A percentile compares a stretch with the other conserved stretches of the same genome.
Evolutionary conservation across 1,140 invertebrate species (phyloP).

Genomic region (Archivesica marissinica): DNA sequence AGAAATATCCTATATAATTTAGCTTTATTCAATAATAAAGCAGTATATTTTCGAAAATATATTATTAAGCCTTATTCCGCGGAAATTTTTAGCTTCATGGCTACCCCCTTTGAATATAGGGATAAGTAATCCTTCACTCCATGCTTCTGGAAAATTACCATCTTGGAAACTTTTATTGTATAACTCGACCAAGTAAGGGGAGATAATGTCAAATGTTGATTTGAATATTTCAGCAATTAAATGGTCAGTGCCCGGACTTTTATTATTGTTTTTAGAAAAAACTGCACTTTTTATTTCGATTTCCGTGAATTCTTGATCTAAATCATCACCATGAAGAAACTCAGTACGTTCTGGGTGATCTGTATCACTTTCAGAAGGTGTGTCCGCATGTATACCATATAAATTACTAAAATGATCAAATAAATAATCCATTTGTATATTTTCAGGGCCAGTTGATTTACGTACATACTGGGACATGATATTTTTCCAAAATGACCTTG

Average conservation of each 20-base stretch:
- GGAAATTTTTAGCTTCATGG: constrained; percentile 1
- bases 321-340: neutral
- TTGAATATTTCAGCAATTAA: constrained; percentile 10
- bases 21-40: too few relatives aligned
- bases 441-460: too few relatives aligned
- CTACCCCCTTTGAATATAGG: constrained; percentile 10
- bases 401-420: too few relatives aligned
- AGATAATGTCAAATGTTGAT: neutral
- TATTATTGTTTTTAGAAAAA: neutral
- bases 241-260: neutral
- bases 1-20: too few relatives aligned
- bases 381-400: too few relatives aligned
- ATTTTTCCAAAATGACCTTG: too few relatives aligned
- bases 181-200: neutral
- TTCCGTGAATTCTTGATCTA: neutral
- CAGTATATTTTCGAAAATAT: too few relatives aligned
- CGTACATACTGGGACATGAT: too few relatives aligned
- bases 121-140: neutral
- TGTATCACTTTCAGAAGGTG: too few relatives aligned
- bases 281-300: neutral
- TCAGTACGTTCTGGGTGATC: too few relatives aligned
- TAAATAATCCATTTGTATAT: too few relatives aligned
- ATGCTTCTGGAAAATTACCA: neutral
- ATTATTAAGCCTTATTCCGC: too few relatives aligned
- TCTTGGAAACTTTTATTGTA: neutral